These are phyloP conservation scores for Aphaenogaster floridana DNA, from an alignment of 1,140 invertebrate genomes.

Conservation along the genomic window DNA sequence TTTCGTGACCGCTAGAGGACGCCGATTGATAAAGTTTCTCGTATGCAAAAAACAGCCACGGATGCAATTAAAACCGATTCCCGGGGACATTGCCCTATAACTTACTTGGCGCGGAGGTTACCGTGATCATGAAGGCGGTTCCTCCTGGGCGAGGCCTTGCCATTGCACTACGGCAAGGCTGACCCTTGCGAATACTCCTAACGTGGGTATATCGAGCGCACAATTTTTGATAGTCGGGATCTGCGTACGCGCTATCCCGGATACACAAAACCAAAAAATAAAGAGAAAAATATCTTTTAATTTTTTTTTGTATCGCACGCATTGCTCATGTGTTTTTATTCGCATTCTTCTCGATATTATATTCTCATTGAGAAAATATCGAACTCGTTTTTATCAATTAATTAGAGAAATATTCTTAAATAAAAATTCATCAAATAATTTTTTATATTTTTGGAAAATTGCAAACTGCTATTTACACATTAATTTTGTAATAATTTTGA, in stretches of 20 bases:
- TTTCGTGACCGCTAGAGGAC: conserved; percentile 65
- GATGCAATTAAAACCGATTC: conserved; percentile 62
- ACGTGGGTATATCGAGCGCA: conserved; percentile 88
- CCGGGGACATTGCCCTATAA: conserved; percentile 76
- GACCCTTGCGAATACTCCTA: conserved; percentile 90
- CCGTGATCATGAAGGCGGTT: conserved; percentile 90
- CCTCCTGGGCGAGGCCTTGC: conserved; percentile 89
- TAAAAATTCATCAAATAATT: background rate
- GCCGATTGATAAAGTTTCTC: conserved; percentile 66
- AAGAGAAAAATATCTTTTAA: background rate
- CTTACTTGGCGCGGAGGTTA: conserved; percentile 89
- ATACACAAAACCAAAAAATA: conserved; percentile 71
- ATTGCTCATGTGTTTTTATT: background rate
- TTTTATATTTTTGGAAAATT: background rate
- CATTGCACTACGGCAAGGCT: conserved; percentile 90
- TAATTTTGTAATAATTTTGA: background rate
- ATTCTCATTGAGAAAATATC: background rate
- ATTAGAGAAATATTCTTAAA: background rate
- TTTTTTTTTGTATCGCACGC: background rate
- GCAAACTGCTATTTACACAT: background rate
- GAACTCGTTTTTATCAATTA: background rate
- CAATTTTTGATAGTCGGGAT: conserved; percentile 89
- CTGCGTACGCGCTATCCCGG: conserved; percentile 89
- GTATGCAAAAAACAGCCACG: conserved; percentile 36
- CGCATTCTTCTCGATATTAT: background rate